Evolutionary conservation across 2,113 vertebrate species (phyloP).

Genomic region (Aix galericulata): DNA sequence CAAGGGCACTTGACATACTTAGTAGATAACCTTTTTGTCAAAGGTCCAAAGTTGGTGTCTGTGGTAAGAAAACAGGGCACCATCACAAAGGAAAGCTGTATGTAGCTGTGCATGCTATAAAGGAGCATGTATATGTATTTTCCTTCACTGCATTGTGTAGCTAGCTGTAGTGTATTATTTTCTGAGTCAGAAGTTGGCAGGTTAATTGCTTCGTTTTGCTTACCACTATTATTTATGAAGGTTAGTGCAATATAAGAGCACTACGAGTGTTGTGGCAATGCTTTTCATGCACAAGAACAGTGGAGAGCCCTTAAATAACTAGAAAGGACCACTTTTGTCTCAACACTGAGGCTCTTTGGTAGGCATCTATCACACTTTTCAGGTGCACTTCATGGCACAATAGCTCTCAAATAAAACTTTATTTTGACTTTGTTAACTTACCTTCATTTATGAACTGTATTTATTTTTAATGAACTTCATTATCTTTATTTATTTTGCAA

Average conservation of each 20-base stretch:
- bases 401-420: not conserved
- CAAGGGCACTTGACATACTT: not conserved
- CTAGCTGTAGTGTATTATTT: not conserved
- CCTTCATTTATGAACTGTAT: not conserved
- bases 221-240: not conserved
- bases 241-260: not conserved
- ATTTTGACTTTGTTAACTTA: not conserved
- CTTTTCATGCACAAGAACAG: not conserved
- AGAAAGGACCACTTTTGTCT: not conserved
- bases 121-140: not conserved
- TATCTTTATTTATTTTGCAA: not conserved
- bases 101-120: not conserved
- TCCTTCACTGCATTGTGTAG: not conserved
- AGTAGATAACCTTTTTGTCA: not conserved
- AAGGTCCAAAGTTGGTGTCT: not conserved
- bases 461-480: not conserved
- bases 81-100: not conserved
- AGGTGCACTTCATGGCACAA: not conserved
- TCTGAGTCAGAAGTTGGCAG: not conserved
- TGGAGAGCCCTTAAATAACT: not conserved
- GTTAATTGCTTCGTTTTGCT: not conserved
- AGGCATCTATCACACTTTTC: not conserved
- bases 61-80: not conserved
- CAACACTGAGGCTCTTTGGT: not conserved
- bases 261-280: not conserved